phyloP scores from a whole-genome alignment of 2,797 vertebrate species.

The Clarias fuscus region DNA sequence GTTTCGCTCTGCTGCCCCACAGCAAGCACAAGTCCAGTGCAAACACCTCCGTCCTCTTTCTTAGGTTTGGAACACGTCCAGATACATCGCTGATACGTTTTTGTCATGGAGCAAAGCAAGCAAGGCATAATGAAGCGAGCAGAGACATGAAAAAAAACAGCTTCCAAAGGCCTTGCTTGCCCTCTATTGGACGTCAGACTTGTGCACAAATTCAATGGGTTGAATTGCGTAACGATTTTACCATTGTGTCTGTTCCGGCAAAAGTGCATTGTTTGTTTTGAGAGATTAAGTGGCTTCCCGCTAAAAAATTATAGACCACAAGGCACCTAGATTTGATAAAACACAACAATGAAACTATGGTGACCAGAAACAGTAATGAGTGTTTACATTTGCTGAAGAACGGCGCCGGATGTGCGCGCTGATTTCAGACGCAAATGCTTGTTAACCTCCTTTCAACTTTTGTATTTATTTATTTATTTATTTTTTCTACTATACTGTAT shows the following conservation, averaged over 20 bases:
- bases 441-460: not conserved
- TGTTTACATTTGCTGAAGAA: not conserved
- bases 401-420: not conserved
- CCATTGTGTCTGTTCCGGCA: not conserved
- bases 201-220: not conserved
- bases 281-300: not conserved
- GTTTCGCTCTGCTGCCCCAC: slow-evolving; percentile 6
- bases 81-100: not conserved
- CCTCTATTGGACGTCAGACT: not conserved
- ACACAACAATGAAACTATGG: not conserved
- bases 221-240: not conserved
- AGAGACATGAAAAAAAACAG: not conserved
- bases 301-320: not conserved
- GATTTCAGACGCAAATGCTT: not conserved
- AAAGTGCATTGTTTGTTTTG: not conserved
- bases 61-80: not conserved
- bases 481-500: not conserved
- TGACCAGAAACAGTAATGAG: not conserved
- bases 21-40: not conserved
- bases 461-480: not conserved
- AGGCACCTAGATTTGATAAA: not conserved
- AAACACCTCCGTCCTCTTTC: slow-evolving; percentile 8
- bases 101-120: not conserved
- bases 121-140: not conserved
- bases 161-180: not conserved